phyloP scores from a whole-genome alignment of 1,140 invertebrate species.

The Colletes gigas region DNA sequence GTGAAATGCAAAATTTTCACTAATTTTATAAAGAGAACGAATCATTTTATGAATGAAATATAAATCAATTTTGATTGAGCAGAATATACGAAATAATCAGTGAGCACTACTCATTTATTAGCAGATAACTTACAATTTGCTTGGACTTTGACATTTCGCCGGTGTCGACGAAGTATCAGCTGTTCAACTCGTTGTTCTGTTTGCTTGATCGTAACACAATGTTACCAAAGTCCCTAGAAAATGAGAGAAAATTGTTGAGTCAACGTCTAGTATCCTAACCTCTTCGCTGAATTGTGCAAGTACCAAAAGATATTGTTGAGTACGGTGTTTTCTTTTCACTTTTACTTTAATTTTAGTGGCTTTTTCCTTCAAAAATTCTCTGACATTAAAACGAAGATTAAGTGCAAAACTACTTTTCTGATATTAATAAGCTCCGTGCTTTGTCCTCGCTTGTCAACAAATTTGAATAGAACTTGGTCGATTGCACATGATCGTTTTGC shows the following conservation, averaged over 20 bases:
- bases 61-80: neutral
- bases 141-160: constrained; percentile 81
- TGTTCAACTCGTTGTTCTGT: constrained; percentile 74
- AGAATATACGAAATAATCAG: neutral
- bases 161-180: constrained; percentile 78
- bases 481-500: constrained; percentile 1
- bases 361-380: neutral
- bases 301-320: neutral
- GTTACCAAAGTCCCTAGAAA: constrained; percentile 72
- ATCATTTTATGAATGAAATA: neutral
- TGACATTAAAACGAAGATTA: no score
- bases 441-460: constrained; percentile 13
- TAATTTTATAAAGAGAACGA: neutral
- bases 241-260: constrained; percentile 75
- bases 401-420: no score
- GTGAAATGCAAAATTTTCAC: constrained; percentile 10
- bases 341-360: neutral
- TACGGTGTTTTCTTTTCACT: neutral
- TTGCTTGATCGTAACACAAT: constrained; percentile 58
- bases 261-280: constrained; percentile 71
- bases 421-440: neutral
- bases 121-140: constrained; percentile 78
- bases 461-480: constrained; percentile 9
- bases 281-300: constrained; percentile 40
- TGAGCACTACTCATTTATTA: neutral